A percentile compares a stretch with the other conserved stretches of the same genome.
Conservation (phyloP, 2,888 invertebrate species). For the Drosophila testacea region DNA sequence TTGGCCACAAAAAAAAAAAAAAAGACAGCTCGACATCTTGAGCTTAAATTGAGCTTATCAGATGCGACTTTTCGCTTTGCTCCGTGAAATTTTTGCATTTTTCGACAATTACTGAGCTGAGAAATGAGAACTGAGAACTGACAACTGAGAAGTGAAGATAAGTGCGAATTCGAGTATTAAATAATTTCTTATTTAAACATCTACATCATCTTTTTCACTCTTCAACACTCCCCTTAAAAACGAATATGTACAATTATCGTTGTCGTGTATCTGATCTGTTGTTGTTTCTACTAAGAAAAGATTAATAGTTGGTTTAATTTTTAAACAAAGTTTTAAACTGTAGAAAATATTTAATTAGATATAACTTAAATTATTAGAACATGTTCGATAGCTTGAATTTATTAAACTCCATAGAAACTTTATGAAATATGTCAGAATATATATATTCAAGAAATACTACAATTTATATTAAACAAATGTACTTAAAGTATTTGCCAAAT, state of each 20-base stretch:
- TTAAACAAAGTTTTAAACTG: background rate
- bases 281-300: background rate
- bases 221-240: background rate
- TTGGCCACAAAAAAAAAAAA: slow-evolving; percentile 16
- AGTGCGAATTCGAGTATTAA: slow-evolving; percentile 10
- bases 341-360: background rate
- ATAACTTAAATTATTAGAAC: background rate
- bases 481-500: no score
- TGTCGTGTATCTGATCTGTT: background rate
- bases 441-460: no score
- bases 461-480: no score
- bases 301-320: background rate
- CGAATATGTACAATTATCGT: background rate
- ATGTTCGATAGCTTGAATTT: no score
- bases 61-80: slow-evolving; percentile 16
- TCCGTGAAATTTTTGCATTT: slow-evolving; percentile 28
- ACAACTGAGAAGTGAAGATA: background rate
- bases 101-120: slow-evolving; percentile 18
- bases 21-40: slow-evolving; percentile 5
- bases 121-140: background rate
- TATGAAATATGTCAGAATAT: no score
- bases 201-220: background rate
- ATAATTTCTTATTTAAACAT: slow-evolving; percentile 9
- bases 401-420: no score
- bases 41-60: slow-evolving; percentile 36